Conservation (phyloP, 2,888 invertebrate species). For the Pseudeuparius sepicola region DNA sequence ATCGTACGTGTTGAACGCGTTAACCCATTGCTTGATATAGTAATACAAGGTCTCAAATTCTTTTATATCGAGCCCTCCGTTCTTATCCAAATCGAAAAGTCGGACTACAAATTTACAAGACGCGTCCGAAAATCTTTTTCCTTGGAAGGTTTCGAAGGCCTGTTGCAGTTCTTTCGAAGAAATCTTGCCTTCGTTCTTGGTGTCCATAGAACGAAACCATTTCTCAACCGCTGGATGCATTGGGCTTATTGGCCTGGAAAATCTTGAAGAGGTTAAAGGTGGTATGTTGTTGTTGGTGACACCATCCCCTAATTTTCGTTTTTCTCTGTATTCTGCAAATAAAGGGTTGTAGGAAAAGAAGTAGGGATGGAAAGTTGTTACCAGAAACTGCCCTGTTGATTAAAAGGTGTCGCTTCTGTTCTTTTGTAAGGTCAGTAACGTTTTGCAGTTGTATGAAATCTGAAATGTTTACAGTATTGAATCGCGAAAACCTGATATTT, state of each 20-base stretch:
- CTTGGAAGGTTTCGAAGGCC: conserved; percentile 34
- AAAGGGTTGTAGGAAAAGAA: no score
- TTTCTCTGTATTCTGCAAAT: no score
- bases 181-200: conserved; percentile 29
- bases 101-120: conserved; percentile 35
- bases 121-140: conserved; percentile 32
- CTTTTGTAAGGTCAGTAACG: no score
- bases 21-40: conserved; percentile 34
- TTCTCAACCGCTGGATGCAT: conserved; percentile 30
- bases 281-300: no score
- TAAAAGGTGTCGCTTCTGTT: no score
- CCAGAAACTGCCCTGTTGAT: no score
- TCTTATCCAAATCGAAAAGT: conserved; percentile 34
- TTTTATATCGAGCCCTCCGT: conserved; percentile 33
- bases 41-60: conserved; percentile 35
- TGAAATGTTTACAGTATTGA: no score
- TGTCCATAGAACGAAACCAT: conserved; percentile 30
- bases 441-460: no score
- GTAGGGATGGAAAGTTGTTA: no score
- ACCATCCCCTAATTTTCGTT: no score
- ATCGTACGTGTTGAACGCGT: conserved; percentile 34
- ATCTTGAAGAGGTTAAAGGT: no score
- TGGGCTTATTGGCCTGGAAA: background rate
- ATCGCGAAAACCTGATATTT: no score
- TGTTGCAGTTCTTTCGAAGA: conserved; percentile 33